Percentiles rank a stretch among this genome's conserved stretches.
Conservation (phyloP, 2,888 invertebrate species). For the Ochropleura leucogaster region DNA sequence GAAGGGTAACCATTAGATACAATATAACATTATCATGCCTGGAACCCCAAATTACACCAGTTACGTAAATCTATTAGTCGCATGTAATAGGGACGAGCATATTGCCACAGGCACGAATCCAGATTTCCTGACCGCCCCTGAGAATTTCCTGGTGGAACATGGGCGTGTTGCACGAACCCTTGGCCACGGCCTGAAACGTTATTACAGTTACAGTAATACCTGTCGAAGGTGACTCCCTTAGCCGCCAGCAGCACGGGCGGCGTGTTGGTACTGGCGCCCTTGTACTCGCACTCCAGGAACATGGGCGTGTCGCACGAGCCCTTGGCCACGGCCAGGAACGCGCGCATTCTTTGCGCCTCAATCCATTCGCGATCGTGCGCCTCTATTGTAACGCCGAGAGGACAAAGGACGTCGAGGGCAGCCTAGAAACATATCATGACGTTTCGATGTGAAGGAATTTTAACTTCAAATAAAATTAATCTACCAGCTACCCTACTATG, state of each 20-base stretch:
- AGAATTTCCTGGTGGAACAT: too few species aligned
- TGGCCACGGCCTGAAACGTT: background rate
- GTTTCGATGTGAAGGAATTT: too few species aligned
- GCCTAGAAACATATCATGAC: slow-evolving; percentile 67
- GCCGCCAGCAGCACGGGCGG: slow-evolving; percentile 92
- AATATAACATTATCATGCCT: background rate
- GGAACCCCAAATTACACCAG: background rate
- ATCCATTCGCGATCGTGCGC: slow-evolving; percentile 93
- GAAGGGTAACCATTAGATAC: background rate
- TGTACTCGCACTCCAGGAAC: slow-evolving; percentile 92
- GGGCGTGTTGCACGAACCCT: too few species aligned
- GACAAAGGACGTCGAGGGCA: slow-evolving; percentile 91
- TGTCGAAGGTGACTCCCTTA: slow-evolving; percentile 92
- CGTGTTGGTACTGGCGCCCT: slow-evolving; percentile 80
- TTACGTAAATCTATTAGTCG: too few species aligned
- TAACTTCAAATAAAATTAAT: too few species aligned
- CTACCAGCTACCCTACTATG: too few species aligned
- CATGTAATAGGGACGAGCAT: too few species aligned
- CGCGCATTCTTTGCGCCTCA: slow-evolving; percentile 91
- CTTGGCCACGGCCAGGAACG: slow-evolving; percentile 91
- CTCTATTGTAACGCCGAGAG: slow-evolving; percentile 87
- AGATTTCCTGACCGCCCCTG: too few species aligned
- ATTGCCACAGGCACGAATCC: too few species aligned
- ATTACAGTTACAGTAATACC: slow-evolving; percentile 65
- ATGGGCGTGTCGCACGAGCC: slow-evolving; percentile 93